phyloP scores from a whole-genome alignment of 2,888 invertebrate genomes.

The Lasius fuliginosus region DNA sequence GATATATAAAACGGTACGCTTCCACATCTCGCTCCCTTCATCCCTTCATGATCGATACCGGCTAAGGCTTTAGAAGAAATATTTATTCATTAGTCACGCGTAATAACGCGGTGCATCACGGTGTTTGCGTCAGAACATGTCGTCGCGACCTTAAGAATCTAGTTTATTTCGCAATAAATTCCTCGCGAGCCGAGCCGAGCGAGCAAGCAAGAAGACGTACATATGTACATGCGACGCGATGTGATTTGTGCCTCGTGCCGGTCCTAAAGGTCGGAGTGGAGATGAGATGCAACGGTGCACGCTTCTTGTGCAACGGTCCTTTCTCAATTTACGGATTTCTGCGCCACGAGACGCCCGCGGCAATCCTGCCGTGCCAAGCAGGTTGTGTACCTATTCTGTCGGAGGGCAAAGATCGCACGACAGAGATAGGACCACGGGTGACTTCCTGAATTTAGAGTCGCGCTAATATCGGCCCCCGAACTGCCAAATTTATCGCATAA shows the following conservation, averaged over 20 bases:
- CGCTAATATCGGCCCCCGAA: conserved; percentile 4
- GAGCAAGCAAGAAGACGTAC: conserved; percentile 10
- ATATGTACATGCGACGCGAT: neutral
- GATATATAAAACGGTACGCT: neutral
- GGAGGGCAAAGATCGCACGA: conserved; percentile 1
- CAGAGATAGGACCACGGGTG: conserved; percentile 10
- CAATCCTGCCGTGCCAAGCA: neutral
- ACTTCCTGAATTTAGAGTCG: conserved; percentile 5
- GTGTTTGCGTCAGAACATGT: conserved; percentile 33
- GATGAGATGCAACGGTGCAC: conserved; percentile 57
- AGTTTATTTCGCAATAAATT: conserved; percentile 57
- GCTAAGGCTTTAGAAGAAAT: neutral
- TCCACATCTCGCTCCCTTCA: neutral
- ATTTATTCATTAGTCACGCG: conserved; percentile 36
- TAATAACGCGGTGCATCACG: conserved; percentile 37
- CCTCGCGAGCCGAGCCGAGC: conserved; percentile 27
- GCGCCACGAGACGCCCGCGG: neutral
- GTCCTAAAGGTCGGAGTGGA: conserved; percentile 75
- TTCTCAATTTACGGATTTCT: conserved; percentile 71
- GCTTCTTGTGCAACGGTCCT: conserved; percentile 72
- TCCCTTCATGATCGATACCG: conserved; percentile 2
- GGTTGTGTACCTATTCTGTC: neutral
- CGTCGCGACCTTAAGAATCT: conserved; percentile 49
- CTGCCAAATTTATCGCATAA: conserved; percentile 21
- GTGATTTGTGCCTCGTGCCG: conserved; percentile 72